Evolutionary conservation across 2,113 vertebrate species (phyloP), one percentile per base, ranked within the genome.

Genomic region (Neotoma lepida): DNA sequence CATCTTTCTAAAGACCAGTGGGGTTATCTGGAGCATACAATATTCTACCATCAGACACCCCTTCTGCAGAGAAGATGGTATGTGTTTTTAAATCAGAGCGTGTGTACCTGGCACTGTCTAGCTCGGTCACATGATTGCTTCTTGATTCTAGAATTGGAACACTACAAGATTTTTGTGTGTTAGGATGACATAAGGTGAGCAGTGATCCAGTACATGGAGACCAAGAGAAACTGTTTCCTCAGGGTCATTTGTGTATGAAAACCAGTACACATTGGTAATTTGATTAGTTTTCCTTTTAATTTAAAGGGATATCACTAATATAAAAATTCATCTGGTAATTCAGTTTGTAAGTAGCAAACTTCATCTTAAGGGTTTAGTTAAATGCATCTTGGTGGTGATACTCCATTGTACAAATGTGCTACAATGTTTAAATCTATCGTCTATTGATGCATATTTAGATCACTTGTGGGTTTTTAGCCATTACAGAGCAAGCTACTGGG

Each of bases 391-490:
- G 39, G 12, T 58, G 49, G 56, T 18, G 89, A 35, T 87, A 90
- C 64, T 71, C 15, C 10, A 46, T 90, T 90, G 63, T 66, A n/a
- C 80, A 35, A 39, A 81, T 81, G 33, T 54, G 14, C 76, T 35
- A 2, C 24, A 46, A 26, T 76, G 74, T 77, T 77, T 49, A 30
- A 77, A 56, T 39, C 24, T 5, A 33, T 44, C 26, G 12, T 88
- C 44, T 51, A 2, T 86, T 92, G 44, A 58, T 91, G 44, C 68
- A 4, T 44, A 63, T 71, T 92, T 91, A 71, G 74, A 15, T 82
- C 91, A 24, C 54, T 64, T 90, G 76, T 12, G 54, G 9, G 54
- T 64, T 96, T 91, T 96, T 74, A 33, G 64, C 30, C 58, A 33
- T 51, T 70, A 64, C 30, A 84, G 28, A 54, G 84, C 90, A 88